phyloP scores from a whole-genome alignment of 1,140 invertebrate species.

The Bombus huntii region DNA sequence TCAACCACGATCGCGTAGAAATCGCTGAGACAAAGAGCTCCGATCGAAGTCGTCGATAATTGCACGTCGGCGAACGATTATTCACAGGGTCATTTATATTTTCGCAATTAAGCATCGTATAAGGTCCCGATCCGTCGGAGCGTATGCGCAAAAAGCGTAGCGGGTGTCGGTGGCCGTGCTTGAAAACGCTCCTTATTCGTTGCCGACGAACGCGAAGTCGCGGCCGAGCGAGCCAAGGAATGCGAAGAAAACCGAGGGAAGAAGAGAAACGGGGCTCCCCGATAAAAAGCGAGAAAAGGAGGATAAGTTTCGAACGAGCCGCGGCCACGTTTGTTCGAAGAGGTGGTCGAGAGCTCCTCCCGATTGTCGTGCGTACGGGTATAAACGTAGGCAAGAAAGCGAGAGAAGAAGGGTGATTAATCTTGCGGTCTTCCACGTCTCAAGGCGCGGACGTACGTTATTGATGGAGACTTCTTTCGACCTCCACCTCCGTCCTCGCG shows the following conservation, averaged over 20 bases:
- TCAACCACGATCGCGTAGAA: neutral
- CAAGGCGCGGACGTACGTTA: conserved; percentile 82
- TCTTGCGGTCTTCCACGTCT: conserved; percentile 83
- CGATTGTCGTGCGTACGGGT: conserved; percentile 69
- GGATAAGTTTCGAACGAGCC: conserved; percentile 63
- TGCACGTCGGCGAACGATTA: neutral
- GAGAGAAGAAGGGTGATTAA: conserved; percentile 82
- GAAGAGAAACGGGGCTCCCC: neutral
- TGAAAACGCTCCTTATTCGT: conserved; percentile 57
- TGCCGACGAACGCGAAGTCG: conserved; percentile 23
- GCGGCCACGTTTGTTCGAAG: conserved; percentile 60
- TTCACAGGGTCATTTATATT: conserved; percentile 32
- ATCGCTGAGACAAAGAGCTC: neutral
- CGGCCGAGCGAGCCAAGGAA: conserved; percentile 41
- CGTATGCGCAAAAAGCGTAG: conserved; percentile 1
- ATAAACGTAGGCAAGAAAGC: conserved; percentile 72
- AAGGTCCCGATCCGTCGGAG: neutral
- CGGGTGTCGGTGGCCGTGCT: conserved; percentile 11
- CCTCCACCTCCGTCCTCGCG: conserved; percentile 68
- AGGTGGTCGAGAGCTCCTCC: conserved; percentile 56
- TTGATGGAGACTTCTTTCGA: conserved; percentile 83
- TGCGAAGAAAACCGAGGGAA: conserved; percentile 41
- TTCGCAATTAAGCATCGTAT: conserved; percentile 43
- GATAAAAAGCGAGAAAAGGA: conserved; percentile 60
- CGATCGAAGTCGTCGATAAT: neutral